Conservation (phyloP, 2,888 invertebrate genomes). For the Hydroisotoma schaefferi region DNA sequence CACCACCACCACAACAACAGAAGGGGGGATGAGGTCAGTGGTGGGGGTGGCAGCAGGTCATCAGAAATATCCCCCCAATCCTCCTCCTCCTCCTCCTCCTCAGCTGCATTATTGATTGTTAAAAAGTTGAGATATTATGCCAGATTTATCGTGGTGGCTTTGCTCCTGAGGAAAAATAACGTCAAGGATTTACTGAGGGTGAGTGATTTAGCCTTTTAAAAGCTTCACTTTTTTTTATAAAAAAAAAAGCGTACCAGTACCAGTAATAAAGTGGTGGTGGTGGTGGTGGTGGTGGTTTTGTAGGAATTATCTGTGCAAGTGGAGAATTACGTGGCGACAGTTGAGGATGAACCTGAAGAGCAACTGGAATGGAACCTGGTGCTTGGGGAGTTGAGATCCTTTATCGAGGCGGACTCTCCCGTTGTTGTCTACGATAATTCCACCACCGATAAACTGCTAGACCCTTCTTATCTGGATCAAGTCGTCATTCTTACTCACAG, state of each 20-base stretch:
- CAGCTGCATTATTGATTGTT: constrained; percentile 79
- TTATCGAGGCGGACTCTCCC: constrained; percentile 86
- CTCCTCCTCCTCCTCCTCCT: constrained; percentile 11
- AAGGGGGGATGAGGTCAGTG: neutral
- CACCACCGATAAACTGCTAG: constrained; percentile 50
- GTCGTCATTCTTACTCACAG: constrained; percentile 83
- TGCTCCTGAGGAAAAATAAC: constrained; percentile 86
- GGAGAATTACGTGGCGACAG: constrained; percentile 89
- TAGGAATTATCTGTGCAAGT: constrained; percentile 89
- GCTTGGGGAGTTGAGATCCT: constrained; percentile 88
- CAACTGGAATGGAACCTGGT: constrained; percentile 94
- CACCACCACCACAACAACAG: too few species aligned
- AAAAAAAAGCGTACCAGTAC: too few species aligned
- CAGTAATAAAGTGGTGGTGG: too few species aligned
- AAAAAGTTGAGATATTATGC: constrained; percentile 93
- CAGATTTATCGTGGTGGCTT: constrained; percentile 91
- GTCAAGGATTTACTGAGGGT: constrained; percentile 81
- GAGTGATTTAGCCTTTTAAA: too few species aligned
- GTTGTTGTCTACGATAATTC: constrained; percentile 66
- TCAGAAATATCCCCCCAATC: constrained; percentile 16
- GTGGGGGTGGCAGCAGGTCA: neutral
- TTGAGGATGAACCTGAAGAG: constrained; percentile 97
- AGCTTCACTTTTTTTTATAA: too few species aligned
- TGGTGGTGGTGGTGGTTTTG: neutral
- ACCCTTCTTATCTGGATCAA: constrained; percentile 77